Evolutionary conservation across 2,888 invertebrate species (phyloP).

Genomic region (Dryobota labecula): DNA sequence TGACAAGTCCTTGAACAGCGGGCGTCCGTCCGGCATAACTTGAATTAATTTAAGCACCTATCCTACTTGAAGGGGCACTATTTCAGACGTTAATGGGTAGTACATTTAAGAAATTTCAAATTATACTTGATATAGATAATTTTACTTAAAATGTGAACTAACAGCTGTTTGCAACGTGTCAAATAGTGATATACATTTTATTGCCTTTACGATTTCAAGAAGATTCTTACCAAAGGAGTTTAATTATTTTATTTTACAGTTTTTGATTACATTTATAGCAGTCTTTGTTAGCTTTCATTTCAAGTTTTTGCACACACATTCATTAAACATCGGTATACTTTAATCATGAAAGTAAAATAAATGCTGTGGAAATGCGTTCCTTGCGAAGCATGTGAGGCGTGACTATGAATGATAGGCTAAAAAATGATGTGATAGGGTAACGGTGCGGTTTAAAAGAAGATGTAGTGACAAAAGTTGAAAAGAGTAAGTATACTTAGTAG

Average conservation of each 20-base stretch:
- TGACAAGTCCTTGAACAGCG: conserved; percentile 59
- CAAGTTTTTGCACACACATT: not conserved
- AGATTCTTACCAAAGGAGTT: not conserved
- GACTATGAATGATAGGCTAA: no score
- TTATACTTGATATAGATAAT: conserved; percentile 3
- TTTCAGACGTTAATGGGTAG: conserved; percentile 31
- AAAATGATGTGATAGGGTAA: no score
- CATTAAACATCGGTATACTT: not conserved
- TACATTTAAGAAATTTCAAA: conserved; percentile 19
- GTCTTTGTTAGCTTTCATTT: not conserved
- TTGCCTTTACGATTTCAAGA: no score
- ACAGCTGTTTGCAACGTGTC: not conserved
- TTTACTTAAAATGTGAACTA: not conserved
- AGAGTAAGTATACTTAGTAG: no score
- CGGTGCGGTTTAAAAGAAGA: no score
- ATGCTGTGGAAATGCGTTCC: no score
- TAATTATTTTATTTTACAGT: not conserved
- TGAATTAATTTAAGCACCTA: conserved; percentile 64
- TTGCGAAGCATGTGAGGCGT: no score
- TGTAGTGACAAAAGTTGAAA: no score
- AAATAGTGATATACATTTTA: not conserved
- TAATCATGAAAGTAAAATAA: no score
- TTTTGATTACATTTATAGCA: not conserved
- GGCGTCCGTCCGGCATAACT: conserved; percentile 56
- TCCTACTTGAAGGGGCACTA: conserved; percentile 47